These are phyloP conservation scores for Margarornis squamiger DNA, from an alignment of 2,797 vertebrate genomes.

Conservation along the genomic window DNA sequence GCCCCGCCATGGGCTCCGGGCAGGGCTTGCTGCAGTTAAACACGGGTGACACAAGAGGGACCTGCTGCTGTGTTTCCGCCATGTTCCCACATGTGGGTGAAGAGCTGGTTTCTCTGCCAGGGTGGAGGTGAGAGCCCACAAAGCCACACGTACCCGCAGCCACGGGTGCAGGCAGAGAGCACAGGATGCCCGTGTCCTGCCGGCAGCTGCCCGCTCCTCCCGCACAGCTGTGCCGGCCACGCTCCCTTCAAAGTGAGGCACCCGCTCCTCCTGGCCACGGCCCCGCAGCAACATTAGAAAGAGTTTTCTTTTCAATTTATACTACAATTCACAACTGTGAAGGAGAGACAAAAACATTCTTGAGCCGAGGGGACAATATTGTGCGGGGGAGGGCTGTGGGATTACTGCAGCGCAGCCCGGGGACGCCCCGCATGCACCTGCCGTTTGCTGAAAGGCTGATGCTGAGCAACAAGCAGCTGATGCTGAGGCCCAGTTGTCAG, in stretches of 20 bases:
- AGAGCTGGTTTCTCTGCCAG: background rate
- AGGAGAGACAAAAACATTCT: conserved; percentile 67
- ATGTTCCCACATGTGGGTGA: fast-evolving
- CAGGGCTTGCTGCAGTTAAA: background rate
- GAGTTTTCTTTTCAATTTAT: conserved; percentile 29
- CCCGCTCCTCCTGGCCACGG: background rate
- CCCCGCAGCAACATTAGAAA: background rate
- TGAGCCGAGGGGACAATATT: conserved; percentile 46
- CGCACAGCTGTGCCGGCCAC: background rate
- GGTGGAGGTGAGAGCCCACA: background rate
- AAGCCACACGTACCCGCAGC: fast-evolving
- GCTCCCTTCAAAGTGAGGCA: background rate
- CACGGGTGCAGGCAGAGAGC: background rate
- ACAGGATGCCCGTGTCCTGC: background rate
- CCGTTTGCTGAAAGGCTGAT: conserved; percentile 65
- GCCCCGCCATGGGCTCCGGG: background rate
- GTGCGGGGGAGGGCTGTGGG: background rate
- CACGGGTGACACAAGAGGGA: background rate
- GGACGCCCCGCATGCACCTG: conserved; percentile 59
- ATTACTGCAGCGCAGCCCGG: conserved; percentile 23
- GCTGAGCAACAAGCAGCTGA: conserved; percentile 63
- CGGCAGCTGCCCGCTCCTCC: background rate
- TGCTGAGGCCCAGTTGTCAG: conserved; percentile 54
- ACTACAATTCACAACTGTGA: conserved; percentile 63
- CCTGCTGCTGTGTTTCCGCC: background rate